Conservation (phyloP, 2,113 vertebrate species). For the Pelecanus crispus region DNA sequence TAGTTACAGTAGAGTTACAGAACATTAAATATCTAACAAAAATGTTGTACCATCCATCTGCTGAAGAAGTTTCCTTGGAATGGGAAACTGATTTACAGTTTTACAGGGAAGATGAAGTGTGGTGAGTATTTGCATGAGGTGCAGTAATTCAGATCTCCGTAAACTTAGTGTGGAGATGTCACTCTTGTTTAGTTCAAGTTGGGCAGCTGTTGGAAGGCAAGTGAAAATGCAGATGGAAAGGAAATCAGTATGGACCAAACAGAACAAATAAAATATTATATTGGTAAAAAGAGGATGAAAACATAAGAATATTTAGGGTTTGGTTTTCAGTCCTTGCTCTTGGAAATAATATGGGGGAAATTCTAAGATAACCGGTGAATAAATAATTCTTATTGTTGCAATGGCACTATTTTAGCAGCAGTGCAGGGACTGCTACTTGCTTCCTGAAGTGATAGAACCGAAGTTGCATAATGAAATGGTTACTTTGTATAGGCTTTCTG, state of each 20-base stretch:
- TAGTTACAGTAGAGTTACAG: conserved; percentile 20
- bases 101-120: not conserved
- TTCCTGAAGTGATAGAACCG: not conserved
- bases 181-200: not conserved
- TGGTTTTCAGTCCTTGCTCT: not conserved
- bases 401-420: not conserved
- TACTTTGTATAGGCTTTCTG: not conserved
- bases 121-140: not conserved
- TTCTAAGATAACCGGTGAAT: not conserved
- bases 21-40: not conserved
- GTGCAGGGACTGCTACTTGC: not conserved
- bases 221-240: not conserved
- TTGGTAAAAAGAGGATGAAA: not conserved
- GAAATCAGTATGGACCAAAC: not conserved
- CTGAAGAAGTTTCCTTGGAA: not conserved
- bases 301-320: not conserved
- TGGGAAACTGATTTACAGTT: not conserved
- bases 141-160: not conserved
- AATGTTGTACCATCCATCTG: not conserved
- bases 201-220: not conserved
- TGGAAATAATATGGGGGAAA: not conserved
- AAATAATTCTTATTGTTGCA: not conserved
- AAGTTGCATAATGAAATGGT: not conserved
- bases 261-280: not conserved
- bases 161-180: not conserved